Percentiles rank a stretch among this genome's conserved stretches.
Evolutionary conservation across 2,797 vertebrate species (phyloP).

Genomic region (Protonibea diacanthus): DNA sequence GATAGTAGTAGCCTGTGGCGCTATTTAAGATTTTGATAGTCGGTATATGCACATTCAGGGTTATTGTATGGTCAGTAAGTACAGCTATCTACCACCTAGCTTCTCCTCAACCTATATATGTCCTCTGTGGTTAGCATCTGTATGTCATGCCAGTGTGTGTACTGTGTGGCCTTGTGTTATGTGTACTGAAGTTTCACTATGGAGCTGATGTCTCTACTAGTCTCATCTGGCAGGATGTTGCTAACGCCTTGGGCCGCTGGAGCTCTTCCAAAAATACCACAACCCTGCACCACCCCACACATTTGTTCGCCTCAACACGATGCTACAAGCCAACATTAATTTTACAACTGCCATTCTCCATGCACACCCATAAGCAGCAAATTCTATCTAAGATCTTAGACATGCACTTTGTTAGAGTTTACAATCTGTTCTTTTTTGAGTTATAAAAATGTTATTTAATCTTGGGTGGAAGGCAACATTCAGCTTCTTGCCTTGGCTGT

Average conservation of each 20-base stretch:
- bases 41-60: slow-evolving; percentile 1
- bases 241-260: slow-evolving; percentile 65
- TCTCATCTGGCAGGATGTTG: slow-evolving; percentile 75
- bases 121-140: slow-evolving; percentile 19
- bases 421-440: slow-evolving; percentile 4
- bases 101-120: slow-evolving; percentile 12
- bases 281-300: slow-evolving; percentile 54
- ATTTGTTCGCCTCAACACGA: slow-evolving; percentile 43
- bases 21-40: slow-evolving; percentile 7
- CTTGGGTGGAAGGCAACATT: slow-evolving; percentile 15
- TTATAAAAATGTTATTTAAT: slow-evolving; percentile 30
- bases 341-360: slow-evolving; percentile 47
- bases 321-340: slow-evolving; percentile 39
- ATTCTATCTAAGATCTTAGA: slow-evolving; percentile 20
- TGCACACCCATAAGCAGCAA: slow-evolving; percentile 1
- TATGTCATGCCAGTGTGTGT: slow-evolving; percentile 19
- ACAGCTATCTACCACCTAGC: not conserved
- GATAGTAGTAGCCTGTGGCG: slow-evolving; percentile 5
- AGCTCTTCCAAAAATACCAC: slow-evolving; percentile 76
- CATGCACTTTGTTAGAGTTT: not conserved
- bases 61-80: slow-evolving; percentile 10
- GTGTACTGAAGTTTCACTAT: slow-evolving; percentile 40
- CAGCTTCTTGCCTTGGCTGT: slow-evolving; percentile 8
- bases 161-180: slow-evolving; percentile 42
- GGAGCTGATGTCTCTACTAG: slow-evolving; percentile 61